Conservation (phyloP, 2,113 vertebrate species). For the Acanthisitta chloris region DNA sequence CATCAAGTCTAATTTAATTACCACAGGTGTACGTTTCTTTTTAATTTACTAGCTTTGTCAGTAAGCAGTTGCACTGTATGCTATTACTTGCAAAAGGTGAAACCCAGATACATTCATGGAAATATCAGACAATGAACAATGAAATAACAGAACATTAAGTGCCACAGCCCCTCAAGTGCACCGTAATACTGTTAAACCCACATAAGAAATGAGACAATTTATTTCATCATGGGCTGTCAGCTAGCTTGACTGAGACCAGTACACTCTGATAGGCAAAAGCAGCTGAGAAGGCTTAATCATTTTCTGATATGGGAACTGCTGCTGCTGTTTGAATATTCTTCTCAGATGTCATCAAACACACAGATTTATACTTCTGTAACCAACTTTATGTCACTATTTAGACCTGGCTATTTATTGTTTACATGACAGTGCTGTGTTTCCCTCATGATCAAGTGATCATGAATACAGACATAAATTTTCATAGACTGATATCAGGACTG, state of each 20-base stretch:
- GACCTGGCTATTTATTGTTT: neutral
- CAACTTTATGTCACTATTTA: neutral
- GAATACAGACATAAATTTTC: neutral
- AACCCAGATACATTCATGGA: neutral
- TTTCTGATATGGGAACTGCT: neutral
- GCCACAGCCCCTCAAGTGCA: neutral
- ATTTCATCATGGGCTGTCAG: neutral
- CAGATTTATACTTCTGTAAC: neutral
- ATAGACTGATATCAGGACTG: neutral
- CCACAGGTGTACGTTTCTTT: slow-evolving; percentile 43
- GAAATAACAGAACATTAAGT: neutral
- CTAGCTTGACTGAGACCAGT: neutral
- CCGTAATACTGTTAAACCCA: neutral
- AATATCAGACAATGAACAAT: neutral
- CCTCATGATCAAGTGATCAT: neutral
- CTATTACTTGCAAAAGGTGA: neutral
- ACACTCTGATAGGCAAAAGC: accelerated
- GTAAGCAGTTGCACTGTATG: slow-evolving; percentile 12
- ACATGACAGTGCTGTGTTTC: neutral
- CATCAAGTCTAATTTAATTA: slow-evolving; percentile 64
- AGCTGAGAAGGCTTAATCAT: neutral
- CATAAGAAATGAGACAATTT: neutral
- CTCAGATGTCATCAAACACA: neutral
- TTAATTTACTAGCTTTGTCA: slow-evolving; percentile 66
- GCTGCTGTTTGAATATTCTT: neutral